Base-by-base conservation (phyloP, 2,888 invertebrate genomes). In the Eupithecia centaureata region DNA sequence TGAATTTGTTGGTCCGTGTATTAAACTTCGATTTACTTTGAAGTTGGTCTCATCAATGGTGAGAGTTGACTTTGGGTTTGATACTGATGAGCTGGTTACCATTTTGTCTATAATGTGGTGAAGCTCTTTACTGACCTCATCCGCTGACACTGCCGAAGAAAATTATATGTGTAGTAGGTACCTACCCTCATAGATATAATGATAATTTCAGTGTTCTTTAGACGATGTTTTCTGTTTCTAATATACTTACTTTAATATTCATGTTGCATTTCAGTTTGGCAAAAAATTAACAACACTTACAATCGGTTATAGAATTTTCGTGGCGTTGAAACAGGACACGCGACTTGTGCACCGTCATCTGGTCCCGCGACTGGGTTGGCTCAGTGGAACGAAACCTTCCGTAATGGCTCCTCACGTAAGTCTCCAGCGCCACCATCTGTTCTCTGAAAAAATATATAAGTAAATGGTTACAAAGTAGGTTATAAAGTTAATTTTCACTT, bases 341-440 rank as follows among this genome's bases (percentile, higher is more conserved):
- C 12, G 86, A 82, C 69, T 79, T 82, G 25, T 76, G 74, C 63
- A n/a, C n/a, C n/a, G 68, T 63, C 27, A 61, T 68, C 33, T 78
- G 76, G 59, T 56, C 65, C 22, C 28, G 60, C 38, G 61, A 62
- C 51, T 68, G 65, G 15, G 75, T 65, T n/a, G 65, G 38, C 52
- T 57, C 57, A 18, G 32, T 22, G 57, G 10, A 10, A 15, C 57
- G 32, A 18, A 73, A 52, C 32, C 70, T 65, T 47, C 85, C 83
- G 75, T 81, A 87, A 71, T 86, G 86, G 74, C 69, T 82, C 69
- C 85, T 86, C 56, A 87, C 79, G 77, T 89, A 86, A n/a, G 86
- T 80, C 73, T 88, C 89, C 64, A 86, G 85, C n/a, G 82, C 82
- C 65, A 82, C 83, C 82, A 85, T 86, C 73, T 86, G 88, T 76